These are phyloP conservation scores for Hypselothyrea guttata DNA, from an alignment of 2,888 invertebrate genomes.

Conservation along the genomic window DNA sequence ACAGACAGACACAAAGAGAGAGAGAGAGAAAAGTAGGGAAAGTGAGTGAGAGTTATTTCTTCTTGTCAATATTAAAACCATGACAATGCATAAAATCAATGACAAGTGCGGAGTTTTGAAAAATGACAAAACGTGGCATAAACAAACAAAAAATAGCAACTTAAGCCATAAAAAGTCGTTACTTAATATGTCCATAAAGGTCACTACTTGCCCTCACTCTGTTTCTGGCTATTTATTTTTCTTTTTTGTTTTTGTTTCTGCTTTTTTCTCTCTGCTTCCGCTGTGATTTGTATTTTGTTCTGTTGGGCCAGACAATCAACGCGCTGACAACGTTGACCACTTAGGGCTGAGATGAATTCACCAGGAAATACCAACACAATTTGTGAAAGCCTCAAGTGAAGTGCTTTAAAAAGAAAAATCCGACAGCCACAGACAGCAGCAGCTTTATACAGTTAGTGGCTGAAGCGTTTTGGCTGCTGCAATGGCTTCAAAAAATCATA, in stretches of 20 bases:
- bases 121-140: slow-evolving; percentile 4
- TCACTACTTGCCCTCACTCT: slow-evolving; percentile 32
- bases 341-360: slow-evolving; percentile 37
- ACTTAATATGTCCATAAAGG: slow-evolving; percentile 53
- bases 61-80: slow-evolving; percentile 14
- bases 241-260: background rate
- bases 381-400: slow-evolving; percentile 18
- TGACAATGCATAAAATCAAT: slow-evolving; percentile 52
- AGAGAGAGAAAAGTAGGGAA: no score
- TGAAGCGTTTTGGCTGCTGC: background rate
- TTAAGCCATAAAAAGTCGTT: slow-evolving; percentile 32
- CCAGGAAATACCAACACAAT: slow-evolving; percentile 12
- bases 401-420: slow-evolving; percentile 11
- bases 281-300: background rate
- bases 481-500: slow-evolving; percentile 2
- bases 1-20: background rate
- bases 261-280: background rate
- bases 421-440: background rate
- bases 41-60: no score
- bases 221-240: slow-evolving; percentile 8
- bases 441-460: background rate
- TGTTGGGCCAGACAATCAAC: slow-evolving; percentile 39
- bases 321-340: slow-evolving; percentile 44
- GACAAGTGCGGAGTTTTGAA: slow-evolving; percentile 13
- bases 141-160: slow-evolving; percentile 19